A percentile compares a stretch with the other conserved stretches of the same genome.
These are phyloP conservation scores for Pygoscelis antarcticus DNA, from an alignment of 2,113 vertebrate genomes.

Conservation along the genomic window DNA sequence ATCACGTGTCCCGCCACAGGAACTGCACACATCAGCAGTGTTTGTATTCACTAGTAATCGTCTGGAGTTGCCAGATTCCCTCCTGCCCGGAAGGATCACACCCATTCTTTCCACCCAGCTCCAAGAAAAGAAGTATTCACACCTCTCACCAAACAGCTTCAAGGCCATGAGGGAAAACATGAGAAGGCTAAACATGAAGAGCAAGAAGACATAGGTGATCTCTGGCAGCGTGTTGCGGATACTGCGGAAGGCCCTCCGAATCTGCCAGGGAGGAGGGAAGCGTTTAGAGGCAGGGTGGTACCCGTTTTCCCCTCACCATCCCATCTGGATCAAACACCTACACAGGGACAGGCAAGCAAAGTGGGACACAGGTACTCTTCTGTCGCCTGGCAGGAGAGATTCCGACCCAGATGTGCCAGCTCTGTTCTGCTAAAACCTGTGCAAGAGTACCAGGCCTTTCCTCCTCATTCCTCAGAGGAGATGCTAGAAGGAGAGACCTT, in stretches of 20 bases:
- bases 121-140: not conserved
- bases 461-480: not conserved
- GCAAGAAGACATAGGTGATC: conserved; percentile 87
- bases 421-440: not conserved
- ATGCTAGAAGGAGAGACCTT: not conserved
- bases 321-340: not conserved
- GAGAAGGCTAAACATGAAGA: conserved; percentile 92
- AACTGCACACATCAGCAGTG: not conserved
- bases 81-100: fast-evolving
- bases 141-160: conserved; percentile 91
- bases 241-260: conserved; percentile 88
- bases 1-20: not conserved
- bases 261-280: conserved; percentile 68
- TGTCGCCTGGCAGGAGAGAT: not conserved
- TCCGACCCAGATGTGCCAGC: not conserved
- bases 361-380: not conserved
- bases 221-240: conserved; percentile 90
- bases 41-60: not conserved
- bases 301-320: not conserved
- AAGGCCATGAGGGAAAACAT: conserved; percentile 94
- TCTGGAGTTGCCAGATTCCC: not conserved
- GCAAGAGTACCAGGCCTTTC: not conserved
- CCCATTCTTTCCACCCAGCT: not conserved
- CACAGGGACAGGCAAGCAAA: not conserved
- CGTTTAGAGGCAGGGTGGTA: not conserved